A percentile compares a stretch with the other conserved stretches of the same genome.
Evolutionary conservation across 2,888 invertebrate genomes (phyloP).

Genomic region (Bombylius major): DNA sequence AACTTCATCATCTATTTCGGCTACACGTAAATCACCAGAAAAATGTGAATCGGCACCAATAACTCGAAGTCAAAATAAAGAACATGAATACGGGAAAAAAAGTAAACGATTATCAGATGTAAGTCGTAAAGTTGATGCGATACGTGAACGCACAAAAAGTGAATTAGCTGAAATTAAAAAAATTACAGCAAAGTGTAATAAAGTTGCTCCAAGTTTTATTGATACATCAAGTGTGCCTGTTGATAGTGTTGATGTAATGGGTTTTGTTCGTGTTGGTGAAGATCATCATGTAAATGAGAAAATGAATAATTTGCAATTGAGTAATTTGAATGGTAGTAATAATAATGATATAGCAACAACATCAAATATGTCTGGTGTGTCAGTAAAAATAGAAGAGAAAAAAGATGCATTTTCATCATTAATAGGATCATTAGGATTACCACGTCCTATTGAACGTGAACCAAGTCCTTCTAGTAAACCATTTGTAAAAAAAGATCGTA

Average conservation of each 20-base stretch:
- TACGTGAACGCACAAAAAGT: conserved; percentile 31
- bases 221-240: not conserved
- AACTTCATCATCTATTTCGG: no score
- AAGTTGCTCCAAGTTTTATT: conserved; percentile 5
- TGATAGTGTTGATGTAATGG: not conserved
- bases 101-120: conserved; percentile 23
- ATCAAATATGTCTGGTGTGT: not conserved
- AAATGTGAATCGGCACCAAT: conserved; percentile 11
- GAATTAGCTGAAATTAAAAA: conserved; percentile 34
- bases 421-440: not conserved
- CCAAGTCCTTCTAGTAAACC: conserved; percentile 1
- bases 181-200: conserved; percentile 28
- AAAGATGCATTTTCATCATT: not conserved
- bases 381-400: not conserved
- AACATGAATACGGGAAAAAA: conserved; percentile 17
- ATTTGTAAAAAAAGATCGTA: conserved; percentile 11
- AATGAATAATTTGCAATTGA: not conserved
- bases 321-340: no score
- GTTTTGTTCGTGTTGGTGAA: conserved; percentile 1
- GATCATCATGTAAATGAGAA: not conserved
- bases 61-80: conserved; percentile 19
- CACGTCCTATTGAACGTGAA: not conserved
- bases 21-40: conserved; percentile 9
- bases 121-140: conserved; percentile 23
- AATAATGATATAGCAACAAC: no score